Conservation (phyloP, 2,888 invertebrate species). For the Protodeltote pygarga region DNA sequence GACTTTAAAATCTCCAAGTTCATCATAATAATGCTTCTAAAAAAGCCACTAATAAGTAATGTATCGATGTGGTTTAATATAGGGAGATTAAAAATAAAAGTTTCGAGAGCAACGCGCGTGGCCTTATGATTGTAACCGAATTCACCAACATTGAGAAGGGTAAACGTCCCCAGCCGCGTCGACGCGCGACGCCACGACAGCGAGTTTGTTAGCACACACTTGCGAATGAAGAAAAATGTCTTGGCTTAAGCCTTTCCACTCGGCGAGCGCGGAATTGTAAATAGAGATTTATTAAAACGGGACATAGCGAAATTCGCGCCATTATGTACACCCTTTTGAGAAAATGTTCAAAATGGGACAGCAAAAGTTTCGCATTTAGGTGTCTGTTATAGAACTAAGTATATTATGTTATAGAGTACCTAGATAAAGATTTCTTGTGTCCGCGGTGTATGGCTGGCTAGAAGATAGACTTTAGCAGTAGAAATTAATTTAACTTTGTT, state of each 20-base stretch:
- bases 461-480: neutral
- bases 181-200: slow-evolving; percentile 57
- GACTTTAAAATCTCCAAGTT: too few relatives aligned
- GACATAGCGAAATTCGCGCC: slow-evolving; percentile 71
- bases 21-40: neutral
- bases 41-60: neutral
- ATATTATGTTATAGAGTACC: slow-evolving; percentile 15
- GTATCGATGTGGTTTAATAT: slow-evolving; percentile 47
- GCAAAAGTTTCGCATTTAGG: slow-evolving; percentile 59
- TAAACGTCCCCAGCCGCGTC: slow-evolving; percentile 65
- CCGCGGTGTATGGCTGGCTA: neutral
- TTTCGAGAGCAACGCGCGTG: slow-evolving; percentile 39
- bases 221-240: slow-evolving; percentile 86
- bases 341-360: slow-evolving; percentile 57
- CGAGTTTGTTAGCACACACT: slow-evolving; percentile 81
- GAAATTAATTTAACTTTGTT: slow-evolving; percentile 22
- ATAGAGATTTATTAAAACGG: slow-evolving; percentile 86
- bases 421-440: slow-evolving; percentile 5
- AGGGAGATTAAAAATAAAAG: slow-evolving; percentile 59
- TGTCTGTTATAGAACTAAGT: slow-evolving; percentile 34
- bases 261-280: slow-evolving; percentile 79
- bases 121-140: slow-evolving; percentile 70
- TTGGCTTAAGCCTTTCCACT: slow-evolving; percentile 83
- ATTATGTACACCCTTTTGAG: slow-evolving; percentile 66
- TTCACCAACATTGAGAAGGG: slow-evolving; percentile 71